Evolutionary conservation across 2,797 vertebrate genomes (phyloP), one percentile per base, ranked within the genome.

Genomic region (Pogoniulus pusillus): DNA sequence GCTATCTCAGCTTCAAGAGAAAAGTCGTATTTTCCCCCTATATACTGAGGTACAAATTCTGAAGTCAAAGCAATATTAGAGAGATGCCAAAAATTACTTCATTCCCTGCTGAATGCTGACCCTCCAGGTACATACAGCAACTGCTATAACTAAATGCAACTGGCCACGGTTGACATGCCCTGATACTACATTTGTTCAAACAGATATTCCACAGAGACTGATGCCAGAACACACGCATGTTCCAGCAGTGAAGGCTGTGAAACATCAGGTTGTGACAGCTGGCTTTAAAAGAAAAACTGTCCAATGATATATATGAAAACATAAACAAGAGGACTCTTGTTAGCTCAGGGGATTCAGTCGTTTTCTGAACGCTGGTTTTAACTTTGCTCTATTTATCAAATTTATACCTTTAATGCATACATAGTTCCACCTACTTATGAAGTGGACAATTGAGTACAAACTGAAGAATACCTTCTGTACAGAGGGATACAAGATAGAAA

Each of bases 241-340:
- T 95, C 91, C 95, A 90, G 24, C 93, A 93, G 95, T 6, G 86
- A 91, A 90, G 86, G 88, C 91, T 95, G 93, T 75, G 94, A 93
- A 95, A 93, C 93, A 95, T 95, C 95, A 93, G 94, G 93, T 66
- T 93, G 90, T 87, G 94, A 94, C 93, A 95, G 94, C 94, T 95
- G 93, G 93, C 72, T 95, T 90, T 90, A 91, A 82, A 93, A 93
- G 87, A 89, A 96, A 95, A 95, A 82, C 86, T 91, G 91, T 95
- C 93, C 93, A 92, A 80, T 93, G 87, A 94, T 93, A 93, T 94
- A 89, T 90, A 93, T 17, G 63, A 91, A 95, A 93, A 95, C 75
- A 94, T 95, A 96, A 94, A 95, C 91, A 96, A 94, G 84, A 85
- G 47, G 76, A 82, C 85, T 82, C 63, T 91, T 87, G 88, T 78